Evolutionary conservation across 2,113 vertebrate genomes (phyloP), one percentile per base, ranked within the genome.

Genomic region (Hiodon tergisus): DNA sequence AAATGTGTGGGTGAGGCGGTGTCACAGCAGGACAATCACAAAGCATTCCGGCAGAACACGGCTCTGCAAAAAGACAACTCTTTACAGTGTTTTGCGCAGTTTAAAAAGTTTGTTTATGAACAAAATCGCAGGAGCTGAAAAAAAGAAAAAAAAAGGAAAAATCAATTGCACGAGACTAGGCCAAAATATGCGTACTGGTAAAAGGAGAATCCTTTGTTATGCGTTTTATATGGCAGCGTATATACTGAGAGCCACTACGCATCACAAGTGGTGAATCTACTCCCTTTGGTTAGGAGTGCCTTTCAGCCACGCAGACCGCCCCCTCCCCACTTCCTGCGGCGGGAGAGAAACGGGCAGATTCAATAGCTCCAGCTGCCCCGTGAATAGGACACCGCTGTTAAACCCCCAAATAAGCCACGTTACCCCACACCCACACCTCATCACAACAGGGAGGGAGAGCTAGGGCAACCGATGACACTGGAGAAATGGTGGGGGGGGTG

Each of bases 351-450:
- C 88, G 81, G 83, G 48, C 2, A 60, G 83, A 85, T 69, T 92
- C 90, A 92, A 92, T 89, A 86, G 88, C 86, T 89, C 89, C 91
- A 92, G 90, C 91, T 92, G 91, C 89, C 89, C 89, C 84, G 89
- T 92, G 89, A 92, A 92, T 92, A 91, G 90, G 85, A 87, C 80
- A 85, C 85, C 83, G 78, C 78, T 70, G 82, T 82, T 83, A 84
- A 89, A 91, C 53, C 80, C 78, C 81, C 79, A 82, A 79, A 85
- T 85, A 87, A 89, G 86, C 85, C 80, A 80, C 86, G 85, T 83
- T 84, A 85, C 52, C 71, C 80, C 83, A 77, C 81, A 85, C 87
- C 86, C 83, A 84, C 81, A 76, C 69, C 31, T 3, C 53, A 31
- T 47, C 65, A 70, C 16, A 11, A 58, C 17, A 17, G 17, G 46